Evolutionary conservation across 1,140 invertebrate species (phyloP), one percentile per base, ranked within the genome.

Genomic region (Stegodyphus mimosarum): DNA sequence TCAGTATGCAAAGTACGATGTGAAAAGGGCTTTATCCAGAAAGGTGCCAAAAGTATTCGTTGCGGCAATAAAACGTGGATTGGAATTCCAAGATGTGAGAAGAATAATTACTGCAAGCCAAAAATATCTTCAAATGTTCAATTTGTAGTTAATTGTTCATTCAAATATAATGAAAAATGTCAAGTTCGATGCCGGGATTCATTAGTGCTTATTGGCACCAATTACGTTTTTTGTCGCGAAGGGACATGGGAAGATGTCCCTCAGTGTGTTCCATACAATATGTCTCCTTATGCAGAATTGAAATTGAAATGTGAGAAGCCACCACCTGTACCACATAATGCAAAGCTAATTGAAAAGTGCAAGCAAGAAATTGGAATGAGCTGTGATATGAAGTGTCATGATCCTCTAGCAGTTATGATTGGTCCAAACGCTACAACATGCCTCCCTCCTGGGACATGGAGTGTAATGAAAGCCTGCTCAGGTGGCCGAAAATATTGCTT

Each of bases 31-130:
- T 80, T 60, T 50, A 7, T 49, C 10, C 49, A 52, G 4, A 55
- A 60, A 9, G 69, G 69, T 7, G 51, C 11, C 1, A 9, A 71
- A 6, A 17, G 11, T 7, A 69, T 80, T 6, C 66, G 78, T 11
- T 80, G 78, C 50, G 6, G 49, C 15, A 53, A 60, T 13, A 80
- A 17, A 15, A 55, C n/a, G n/a, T 60, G 78, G 52, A 50, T n/a
- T 15, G 11, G 17, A 48, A 49, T 11, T 50, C 11, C 55, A 15
- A 60, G 5, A 60, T 60, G 55, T 15, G 55, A 11, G 9, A 15
- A 60, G 9, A 60, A 60, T 60, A 15, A 60, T 11, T 11, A 60
- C 9, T 60, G 55, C 15, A 9, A 9, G 15, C 9, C 15, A 11
- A 11, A 11, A 11, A 15, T 60, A 15, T 60, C 55, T 60, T 15